A percentile compares a stretch with the other conserved stretches of the same genome.
These are phyloP conservation scores for Gastracanthus pulcherrimus DNA, from an alignment of 2,888 invertebrate genomes.

Conservation along the genomic window DNA sequence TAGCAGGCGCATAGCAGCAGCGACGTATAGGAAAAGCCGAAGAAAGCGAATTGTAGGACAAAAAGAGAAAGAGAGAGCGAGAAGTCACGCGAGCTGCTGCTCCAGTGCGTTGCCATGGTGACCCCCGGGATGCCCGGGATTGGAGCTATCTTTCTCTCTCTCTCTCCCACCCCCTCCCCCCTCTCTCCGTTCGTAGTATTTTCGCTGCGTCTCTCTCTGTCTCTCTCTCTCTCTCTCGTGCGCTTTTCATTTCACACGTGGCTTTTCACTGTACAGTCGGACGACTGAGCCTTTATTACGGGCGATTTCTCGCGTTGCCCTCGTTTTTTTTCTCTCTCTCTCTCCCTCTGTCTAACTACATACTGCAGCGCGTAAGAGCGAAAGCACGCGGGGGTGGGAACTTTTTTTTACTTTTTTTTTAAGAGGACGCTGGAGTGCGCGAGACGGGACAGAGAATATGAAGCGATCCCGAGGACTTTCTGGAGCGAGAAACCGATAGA, in stretches of 20 bases:
- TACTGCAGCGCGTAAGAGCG: too few species aligned
- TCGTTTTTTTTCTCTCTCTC: neutral
- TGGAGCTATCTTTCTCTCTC: constrained; percentile 58
- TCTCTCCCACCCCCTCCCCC: neutral
- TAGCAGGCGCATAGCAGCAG: neutral
- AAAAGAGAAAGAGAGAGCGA: constrained; percentile 1
- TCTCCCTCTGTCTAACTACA: too few species aligned
- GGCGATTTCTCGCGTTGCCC: neutral
- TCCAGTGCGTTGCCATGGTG: constrained; percentile 70
- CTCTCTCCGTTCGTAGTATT: too few species aligned
- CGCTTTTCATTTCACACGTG: neutral
- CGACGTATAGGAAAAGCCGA: neutral
- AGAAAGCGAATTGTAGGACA: constrained; percentile 1
- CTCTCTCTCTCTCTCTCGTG: neutral
- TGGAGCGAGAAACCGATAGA: constrained; percentile 9
- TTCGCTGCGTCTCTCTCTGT: neutral
- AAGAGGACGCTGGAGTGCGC: neutral
- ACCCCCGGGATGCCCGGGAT: constrained; percentile 75
- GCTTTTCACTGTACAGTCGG: neutral
- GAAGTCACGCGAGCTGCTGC: constrained; percentile 11
- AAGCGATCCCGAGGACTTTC: neutral
- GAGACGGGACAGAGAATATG: too few species aligned
- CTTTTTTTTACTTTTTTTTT: too few species aligned
- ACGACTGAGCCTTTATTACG: neutral
- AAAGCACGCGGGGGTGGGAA: too few species aligned